Percentiles rank a stretch among this genome's conserved stretches.
phyloP scores from a whole-genome alignment of 2,888 invertebrate genomes.

The Pyralis farinalis region DNA sequence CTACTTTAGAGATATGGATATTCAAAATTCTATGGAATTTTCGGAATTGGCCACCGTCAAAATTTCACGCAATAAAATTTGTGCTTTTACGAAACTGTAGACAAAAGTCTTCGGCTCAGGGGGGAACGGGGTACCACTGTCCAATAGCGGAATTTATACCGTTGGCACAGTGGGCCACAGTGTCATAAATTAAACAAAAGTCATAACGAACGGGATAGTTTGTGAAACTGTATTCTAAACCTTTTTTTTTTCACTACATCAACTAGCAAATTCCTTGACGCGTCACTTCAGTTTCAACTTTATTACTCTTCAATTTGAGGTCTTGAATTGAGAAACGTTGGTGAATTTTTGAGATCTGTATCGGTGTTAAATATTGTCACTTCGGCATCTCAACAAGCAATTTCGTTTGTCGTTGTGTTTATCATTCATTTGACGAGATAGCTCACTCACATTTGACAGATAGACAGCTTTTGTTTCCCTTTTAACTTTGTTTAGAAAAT shows the following conservation, averaged over 20 bases:
- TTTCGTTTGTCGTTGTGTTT: constrained; percentile 26
- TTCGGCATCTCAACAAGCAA: constrained; percentile 29
- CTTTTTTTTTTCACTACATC: constrained; percentile 40
- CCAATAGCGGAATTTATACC: constrained; percentile 52
- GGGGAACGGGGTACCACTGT: constrained; percentile 28
- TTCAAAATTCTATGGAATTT: constrained; percentile 45
- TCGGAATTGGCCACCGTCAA: constrained; percentile 57
- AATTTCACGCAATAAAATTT: constrained; percentile 60
- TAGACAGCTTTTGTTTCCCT: no score
- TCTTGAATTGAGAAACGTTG: no score
- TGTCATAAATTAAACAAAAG: constrained; percentile 63
- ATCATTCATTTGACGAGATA: constrained; percentile 16
- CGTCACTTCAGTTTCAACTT: no score
- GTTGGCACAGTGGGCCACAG: constrained; percentile 58
- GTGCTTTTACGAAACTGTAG: constrained; percentile 60
- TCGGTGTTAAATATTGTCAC: constrained; percentile 28
- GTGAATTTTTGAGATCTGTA: no score
- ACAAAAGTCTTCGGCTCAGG: constrained; percentile 36
- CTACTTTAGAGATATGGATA: constrained; percentile 55
- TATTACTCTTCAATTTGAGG: no score
- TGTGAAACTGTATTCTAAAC: constrained; percentile 58
- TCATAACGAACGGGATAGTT: constrained; percentile 66
- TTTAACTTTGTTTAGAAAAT: no score
- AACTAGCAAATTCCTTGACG: constrained; percentile 43
- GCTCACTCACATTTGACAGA: no score